Evolutionary conservation across 1,140 invertebrate species (phyloP).

Genomic region (Bombus confusus): DNA sequence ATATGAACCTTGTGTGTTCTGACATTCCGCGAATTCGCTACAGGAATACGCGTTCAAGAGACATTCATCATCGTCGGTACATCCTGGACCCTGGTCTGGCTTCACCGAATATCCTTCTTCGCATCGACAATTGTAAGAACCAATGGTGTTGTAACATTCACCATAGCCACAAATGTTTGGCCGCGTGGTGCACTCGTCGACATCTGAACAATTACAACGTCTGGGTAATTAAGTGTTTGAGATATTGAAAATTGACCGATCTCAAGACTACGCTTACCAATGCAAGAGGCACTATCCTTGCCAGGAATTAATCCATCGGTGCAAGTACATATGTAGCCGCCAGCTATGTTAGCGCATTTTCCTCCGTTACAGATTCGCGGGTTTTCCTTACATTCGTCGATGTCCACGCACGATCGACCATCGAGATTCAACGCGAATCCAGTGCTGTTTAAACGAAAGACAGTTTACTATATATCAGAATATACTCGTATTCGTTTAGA

Average conservation of each 20-base stretch:
- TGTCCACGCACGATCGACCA: conserved; percentile 85
- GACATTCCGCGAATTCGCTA: conserved; percentile 91
- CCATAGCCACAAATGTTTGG: conserved; percentile 88
- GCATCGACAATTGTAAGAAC: conserved; percentile 90
- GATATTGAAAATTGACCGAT: too few relatives aligned
- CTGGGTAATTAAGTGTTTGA: neutral
- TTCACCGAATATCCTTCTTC: conserved; percentile 93
- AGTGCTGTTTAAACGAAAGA: conserved; percentile 83
- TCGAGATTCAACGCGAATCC: conserved; percentile 86
- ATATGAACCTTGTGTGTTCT: conserved; percentile 91
- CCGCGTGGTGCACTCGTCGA: conserved; percentile 89
- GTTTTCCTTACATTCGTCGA: conserved; percentile 91
- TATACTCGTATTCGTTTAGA: neutral
- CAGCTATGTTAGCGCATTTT: conserved; percentile 90
- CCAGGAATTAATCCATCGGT: conserved; percentile 88
- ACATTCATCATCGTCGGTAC: conserved; percentile 94
- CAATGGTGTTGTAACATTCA: conserved; percentile 91
- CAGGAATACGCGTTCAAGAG: conserved; percentile 89
- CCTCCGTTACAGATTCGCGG: conserved; percentile 92
- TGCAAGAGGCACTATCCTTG: conserved; percentile 87
- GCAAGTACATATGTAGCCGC: conserved; percentile 91
- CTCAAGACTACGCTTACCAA: conserved; percentile 80
- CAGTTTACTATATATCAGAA: neutral
- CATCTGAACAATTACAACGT: conserved; percentile 79
- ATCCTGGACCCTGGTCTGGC: conserved; percentile 87